Evolutionary conservation across 1,140 invertebrate genomes (phyloP), one percentile per base, ranked within the genome.

Genomic region (Medauroidea extradentata): DNA sequence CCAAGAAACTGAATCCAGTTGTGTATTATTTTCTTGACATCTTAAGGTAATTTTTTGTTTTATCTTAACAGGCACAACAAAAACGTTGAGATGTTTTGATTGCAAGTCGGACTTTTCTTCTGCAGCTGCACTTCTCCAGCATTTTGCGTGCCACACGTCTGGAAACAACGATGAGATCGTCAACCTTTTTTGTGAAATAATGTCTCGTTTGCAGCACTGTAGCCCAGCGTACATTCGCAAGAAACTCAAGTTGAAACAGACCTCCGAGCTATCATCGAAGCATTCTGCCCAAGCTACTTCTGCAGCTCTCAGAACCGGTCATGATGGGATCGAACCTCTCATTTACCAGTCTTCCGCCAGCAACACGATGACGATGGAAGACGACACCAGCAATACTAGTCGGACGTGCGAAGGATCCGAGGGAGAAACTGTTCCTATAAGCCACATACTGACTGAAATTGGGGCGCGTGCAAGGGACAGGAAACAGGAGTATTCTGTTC

Each of bases 111-210:
- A n/a, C 44, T 70, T 70, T 54, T 44, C 61, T 49, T 68, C 69
- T 16, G 69, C 71, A n/a, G 62, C 69, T 13, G 61, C 59, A 38
- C 63, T 72, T 9, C 61, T 72, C 23, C 61, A 65, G 18, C 71
- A 72, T 62, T 72, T 71, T 65, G 68, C 66, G 21, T 46, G 64
- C 53, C 71, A 72, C 60, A 63, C 66, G 16, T 53, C 29, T 23
- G 34, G 63, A 46, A 52, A 29, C 16, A 21, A 50, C 43, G 56
- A 34, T 41, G 34, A 55, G 42, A 16, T 41, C 42, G 14, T 43
- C 48, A 59, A 59, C 43, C 21, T 59, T 59, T 54, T 48, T 54
- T 21, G 57, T 59, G 39, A 59, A 34, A 34, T 34, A 4, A 34
- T 34, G 29, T 34, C 29, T 34, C 4, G 29, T 4, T 34, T 25